Conservation (phyloP, 2,797 vertebrate genomes). For the Cephalopachus bancanus region DNA sequence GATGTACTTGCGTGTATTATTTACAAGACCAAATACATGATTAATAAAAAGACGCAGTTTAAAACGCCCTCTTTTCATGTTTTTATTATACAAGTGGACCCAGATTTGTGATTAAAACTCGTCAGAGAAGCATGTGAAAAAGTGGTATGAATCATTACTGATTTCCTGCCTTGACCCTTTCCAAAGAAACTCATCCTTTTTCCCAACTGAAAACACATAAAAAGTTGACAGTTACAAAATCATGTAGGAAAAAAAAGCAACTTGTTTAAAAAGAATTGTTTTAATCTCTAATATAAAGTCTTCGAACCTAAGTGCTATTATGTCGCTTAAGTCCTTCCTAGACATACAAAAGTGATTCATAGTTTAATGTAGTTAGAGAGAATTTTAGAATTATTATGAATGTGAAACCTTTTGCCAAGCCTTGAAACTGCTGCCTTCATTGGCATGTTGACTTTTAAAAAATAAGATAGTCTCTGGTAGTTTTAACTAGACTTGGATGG, state of each 20-base stretch:
- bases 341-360: background rate
- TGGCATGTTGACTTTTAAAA: slow-evolving; percentile 54
- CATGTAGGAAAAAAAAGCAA: slow-evolving; percentile 17
- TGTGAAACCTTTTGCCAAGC: slow-evolving; percentile 31
- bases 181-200: slow-evolving; percentile 59
- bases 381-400: slow-evolving; percentile 57
- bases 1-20: slow-evolving; percentile 87
- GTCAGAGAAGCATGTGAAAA: slow-evolving; percentile 81
- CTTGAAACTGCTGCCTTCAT: slow-evolving; percentile 20
- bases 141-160: slow-evolving; percentile 85
- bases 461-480: background rate
- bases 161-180: slow-evolving; percentile 83
- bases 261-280: background rate
- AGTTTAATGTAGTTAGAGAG: slow-evolving; percentile 26
- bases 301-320: slow-evolving; percentile 27
- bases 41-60: slow-evolving; percentile 87
- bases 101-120: slow-evolving; percentile 87
- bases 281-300: slow-evolving; percentile 60
- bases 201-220: slow-evolving; percentile 72
- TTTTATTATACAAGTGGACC: slow-evolving; percentile 88
- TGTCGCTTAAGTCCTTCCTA: slow-evolving; percentile 55
- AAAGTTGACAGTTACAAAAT: slow-evolving; percentile 69
- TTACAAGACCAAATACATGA: slow-evolving; percentile 89
- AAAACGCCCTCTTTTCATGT: slow-evolving; percentile 87
- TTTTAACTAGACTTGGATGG: background rate